Conservation (phyloP, 92 coral and sea anemone species). For the Heteractis magnifica region DNA sequence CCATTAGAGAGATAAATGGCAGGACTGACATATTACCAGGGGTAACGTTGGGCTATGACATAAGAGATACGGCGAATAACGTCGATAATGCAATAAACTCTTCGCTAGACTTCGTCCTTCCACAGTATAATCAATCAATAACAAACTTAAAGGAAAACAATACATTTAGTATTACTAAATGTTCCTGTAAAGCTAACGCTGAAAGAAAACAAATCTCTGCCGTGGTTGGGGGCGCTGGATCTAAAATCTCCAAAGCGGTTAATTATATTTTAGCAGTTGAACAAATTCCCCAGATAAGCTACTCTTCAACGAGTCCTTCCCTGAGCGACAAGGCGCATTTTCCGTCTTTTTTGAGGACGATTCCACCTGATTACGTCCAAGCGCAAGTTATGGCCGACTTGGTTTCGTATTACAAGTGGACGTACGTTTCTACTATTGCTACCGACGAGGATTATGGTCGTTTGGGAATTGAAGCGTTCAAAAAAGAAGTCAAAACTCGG, state of each 20-base stretch:
- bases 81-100: slow-evolving; percentile 76
- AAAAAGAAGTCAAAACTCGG: slow-evolving; percentile 69
- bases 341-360: slow-evolving; percentile 90
- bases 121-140: neutral
- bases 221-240: slow-evolving; percentile 93
- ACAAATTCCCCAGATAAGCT: slow-evolving; percentile 88
- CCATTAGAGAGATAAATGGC: slow-evolving; percentile 69
- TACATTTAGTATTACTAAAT: slow-evolving; percentile 10
- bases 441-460: slow-evolving; percentile 97
- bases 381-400: slow-evolving; percentile 95
- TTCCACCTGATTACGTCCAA: slow-evolving; percentile 91
- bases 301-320: slow-evolving; percentile 95
- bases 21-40: slow-evolving; percentile 55
- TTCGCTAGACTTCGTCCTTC: slow-evolving; percentile 62
- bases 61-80: slow-evolving; percentile 80
- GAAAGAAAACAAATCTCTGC: slow-evolving; percentile 57
- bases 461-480: slow-evolving; percentile 84
- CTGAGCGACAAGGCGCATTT: slow-evolving; percentile 74
- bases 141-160: slow-evolving; percentile 20
- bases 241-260: slow-evolving; percentile 88
- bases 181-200: slow-evolving; percentile 41
- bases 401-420: slow-evolving; percentile 66
- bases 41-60: slow-evolving; percentile 76
- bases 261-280: slow-evolving; percentile 61
- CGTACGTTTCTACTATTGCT: slow-evolving; percentile 85